phyloP scores from a whole-genome alignment of 2,113 vertebrate genomes.

The Heteronetta atricapilla region DNA sequence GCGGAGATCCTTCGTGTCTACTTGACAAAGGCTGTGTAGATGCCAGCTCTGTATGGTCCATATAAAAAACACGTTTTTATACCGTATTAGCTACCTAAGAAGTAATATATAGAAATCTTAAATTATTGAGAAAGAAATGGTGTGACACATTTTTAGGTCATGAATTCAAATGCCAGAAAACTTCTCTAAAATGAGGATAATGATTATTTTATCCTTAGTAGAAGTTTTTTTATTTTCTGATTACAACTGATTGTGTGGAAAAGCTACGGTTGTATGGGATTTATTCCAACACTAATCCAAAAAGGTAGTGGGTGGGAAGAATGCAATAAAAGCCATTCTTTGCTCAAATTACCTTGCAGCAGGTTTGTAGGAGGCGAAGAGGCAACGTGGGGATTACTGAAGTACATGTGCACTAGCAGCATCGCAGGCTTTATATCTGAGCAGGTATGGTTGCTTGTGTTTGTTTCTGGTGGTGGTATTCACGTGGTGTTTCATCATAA shows the following conservation, averaged over 20 bases:
- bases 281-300: background rate
- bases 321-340: background rate
- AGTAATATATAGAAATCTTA: fast-evolving
- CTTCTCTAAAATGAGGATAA: background rate
- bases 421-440: fast-evolving
- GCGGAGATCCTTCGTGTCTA: background rate
- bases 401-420: fast-evolving
- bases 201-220: fast-evolving
- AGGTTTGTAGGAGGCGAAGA: background rate
- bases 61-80: fast-evolving
- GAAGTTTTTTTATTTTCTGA: background rate
- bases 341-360: background rate
- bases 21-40: background rate
- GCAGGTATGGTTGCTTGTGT: fast-evolving
- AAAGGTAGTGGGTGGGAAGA: background rate
- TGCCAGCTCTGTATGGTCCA: background rate
- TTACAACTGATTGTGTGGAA: background rate
- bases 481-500: fast-evolving
- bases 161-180: background rate
- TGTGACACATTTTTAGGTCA: background rate
- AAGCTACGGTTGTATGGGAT: background rate
- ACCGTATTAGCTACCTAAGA: background rate
- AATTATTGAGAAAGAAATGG: too few species aligned
- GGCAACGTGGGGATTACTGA: fast-evolving
- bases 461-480: background rate